Conservation (phyloP, 2,797 vertebrate genomes). For the Leuciscus waleckii region DNA sequence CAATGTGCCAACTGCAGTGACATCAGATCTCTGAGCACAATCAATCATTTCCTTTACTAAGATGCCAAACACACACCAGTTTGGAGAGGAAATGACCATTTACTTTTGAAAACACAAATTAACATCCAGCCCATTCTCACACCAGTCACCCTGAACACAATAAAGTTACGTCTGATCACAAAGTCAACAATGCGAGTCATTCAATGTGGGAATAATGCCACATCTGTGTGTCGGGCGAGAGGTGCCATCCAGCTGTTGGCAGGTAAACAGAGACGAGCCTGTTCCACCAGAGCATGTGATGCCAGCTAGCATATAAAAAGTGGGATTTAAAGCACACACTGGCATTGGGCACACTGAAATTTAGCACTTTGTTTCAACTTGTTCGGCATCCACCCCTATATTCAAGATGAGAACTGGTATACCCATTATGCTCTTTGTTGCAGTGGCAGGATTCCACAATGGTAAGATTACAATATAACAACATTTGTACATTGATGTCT, state of each 20-base stretch:
- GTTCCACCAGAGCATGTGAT: constrained; percentile 76
- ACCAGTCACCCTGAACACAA: constrained; percentile 59
- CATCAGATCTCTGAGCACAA: constrained; percentile 39
- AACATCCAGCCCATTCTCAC: constrained; percentile 27
- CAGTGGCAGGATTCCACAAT: constrained; percentile 68
- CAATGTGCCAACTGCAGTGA: constrained; percentile 24
- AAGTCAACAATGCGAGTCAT: constrained; percentile 72
- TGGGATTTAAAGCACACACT: constrained; percentile 34
- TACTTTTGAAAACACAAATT: constrained; percentile 63
- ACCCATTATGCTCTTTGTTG: constrained; percentile 67
- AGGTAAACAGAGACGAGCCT: constrained; percentile 74
- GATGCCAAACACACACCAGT: constrained; percentile 27
- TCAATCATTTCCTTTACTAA: constrained; percentile 19
- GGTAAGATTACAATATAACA: constrained; percentile 69
- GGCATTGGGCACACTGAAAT: constrained; percentile 34
- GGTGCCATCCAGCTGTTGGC: constrained; percentile 72
- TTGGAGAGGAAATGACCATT: constrained; percentile 64
- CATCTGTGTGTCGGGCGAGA: constrained; percentile 69
- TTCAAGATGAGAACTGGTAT: constrained; percentile 71
- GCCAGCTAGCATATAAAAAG: constrained; percentile 70
- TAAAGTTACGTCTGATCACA: constrained; percentile 70
- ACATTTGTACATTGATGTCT: not conserved
- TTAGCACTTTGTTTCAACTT: constrained; percentile 27
- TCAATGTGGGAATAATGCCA: constrained; percentile 75
- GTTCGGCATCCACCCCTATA: constrained; percentile 16